Evolutionary conservation across 2,113 vertebrate species (phyloP).

Genomic region (Cyanoramphus novaezelandiae): DNA sequence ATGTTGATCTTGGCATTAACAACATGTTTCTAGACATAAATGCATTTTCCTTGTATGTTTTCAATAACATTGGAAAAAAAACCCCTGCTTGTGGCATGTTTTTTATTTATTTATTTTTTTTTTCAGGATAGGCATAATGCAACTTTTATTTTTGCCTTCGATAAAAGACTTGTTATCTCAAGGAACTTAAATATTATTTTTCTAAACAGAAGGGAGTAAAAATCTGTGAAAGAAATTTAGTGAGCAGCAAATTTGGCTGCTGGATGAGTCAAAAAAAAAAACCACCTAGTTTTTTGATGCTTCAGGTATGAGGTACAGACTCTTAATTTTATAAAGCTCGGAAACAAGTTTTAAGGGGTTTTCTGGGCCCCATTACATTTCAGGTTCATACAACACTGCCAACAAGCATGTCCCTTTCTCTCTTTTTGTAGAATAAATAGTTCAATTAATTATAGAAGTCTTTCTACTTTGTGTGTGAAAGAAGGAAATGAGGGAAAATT

Average conservation of each 20-base stretch:
- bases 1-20: not conserved
- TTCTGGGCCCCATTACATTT: constrained; percentile 31
- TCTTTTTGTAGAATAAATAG: constrained; percentile 19
- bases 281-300: not conserved
- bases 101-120: not conserved
- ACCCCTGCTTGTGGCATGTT: not conserved
- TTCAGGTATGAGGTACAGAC: not conserved
- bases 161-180: not conserved
- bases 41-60: not conserved
- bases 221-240: not conserved
- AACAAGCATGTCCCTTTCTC: not conserved
- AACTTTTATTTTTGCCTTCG: not conserved
- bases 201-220: not conserved
- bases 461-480: constrained; percentile 2
- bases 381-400: constrained; percentile 10
- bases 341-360: constrained; percentile 14
- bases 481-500: constrained; percentile 4
- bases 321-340: constrained; percentile 8
- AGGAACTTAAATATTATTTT: not conserved
- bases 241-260: not conserved
- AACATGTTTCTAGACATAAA: not conserved
- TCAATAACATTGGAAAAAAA: not conserved
- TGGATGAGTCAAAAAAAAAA: not conserved
- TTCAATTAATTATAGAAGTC: constrained; percentile 4
- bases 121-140: not conserved